Evolutionary conservation across 2,888 invertebrate genomes (phyloP), one percentile per base, ranked within the genome.

Genomic region (Eudasyphora cyanicolor): DNA sequence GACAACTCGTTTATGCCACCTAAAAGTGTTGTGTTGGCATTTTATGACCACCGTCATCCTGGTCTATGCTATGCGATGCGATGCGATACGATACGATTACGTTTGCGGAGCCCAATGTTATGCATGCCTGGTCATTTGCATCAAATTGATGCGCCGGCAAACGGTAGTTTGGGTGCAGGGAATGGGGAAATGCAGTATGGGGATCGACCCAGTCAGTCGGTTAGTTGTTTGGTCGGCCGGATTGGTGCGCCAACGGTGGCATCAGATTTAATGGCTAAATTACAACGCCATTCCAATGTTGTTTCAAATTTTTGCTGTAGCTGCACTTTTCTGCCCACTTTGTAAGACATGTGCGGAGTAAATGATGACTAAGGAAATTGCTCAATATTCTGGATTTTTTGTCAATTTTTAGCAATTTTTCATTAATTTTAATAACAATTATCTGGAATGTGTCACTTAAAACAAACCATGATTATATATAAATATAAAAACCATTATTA

Each of bases 251-350:
- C 49, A 62, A 64, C 57, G 51, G 67, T 62, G 74, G 54, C 77
- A 83, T 71, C 80, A 84, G 64, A 79, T 84, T 84, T 84, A 79
- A 81, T 76, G 76, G 84, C 80, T 77, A 71, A 80, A 80, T 80
- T 80, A 75, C 74, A 77, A 70, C 80, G 73, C 57, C 79, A 51
- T 81, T 14, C 45, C 21, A 71, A 42, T 71, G 79, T 62, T 82
- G 83, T 83, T 77, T 80, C 79, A 35, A 85, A 88, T 89, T 88
- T n/a, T 76, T 88, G 89, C 90, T 88, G 89, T 86, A 87, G 86
- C 87, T 86, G 88, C 88, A 89, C 86, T 87, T 88, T 88, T 88
- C n/a, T 82, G 73, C 2, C 45, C n/a, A 32, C 32, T 6, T 32
- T 32, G 4, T 1, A n/a, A 45, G n/a, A 2, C 45, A 45, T 45